Conservation (phyloP, 2,888 invertebrate genomes). For the Hyppa rectilinea region DNA sequence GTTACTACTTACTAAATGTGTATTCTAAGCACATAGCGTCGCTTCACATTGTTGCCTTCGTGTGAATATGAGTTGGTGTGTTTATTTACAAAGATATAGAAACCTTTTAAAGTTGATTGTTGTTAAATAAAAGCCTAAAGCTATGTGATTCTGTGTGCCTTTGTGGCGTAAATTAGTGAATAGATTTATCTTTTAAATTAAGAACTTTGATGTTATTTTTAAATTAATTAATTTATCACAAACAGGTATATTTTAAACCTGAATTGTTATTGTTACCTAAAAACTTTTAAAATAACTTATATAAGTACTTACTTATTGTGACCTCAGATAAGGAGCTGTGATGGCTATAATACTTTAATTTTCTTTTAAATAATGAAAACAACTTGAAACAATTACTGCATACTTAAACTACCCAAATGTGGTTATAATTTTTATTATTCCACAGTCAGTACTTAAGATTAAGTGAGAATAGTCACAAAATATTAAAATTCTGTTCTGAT, state of each 20-base stretch:
- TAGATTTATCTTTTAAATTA: background rate
- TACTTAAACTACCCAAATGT: constrained; percentile 22
- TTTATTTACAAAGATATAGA: background rate
- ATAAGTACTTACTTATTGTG: constrained; percentile 30
- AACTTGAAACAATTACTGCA: background rate
- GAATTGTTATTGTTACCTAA: constrained; percentile 35
- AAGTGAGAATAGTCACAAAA: constrained; percentile 12
- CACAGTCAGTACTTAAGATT: background rate
- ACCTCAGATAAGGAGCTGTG: constrained; percentile 49
- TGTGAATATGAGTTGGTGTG: background rate
- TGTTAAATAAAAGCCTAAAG: constrained; percentile 7
- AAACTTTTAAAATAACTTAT: constrained; percentile 19
- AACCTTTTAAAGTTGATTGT: constrained; percentile 20
- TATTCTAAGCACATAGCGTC: constrained; percentile 1
- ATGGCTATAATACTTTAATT: constrained; percentile 17
- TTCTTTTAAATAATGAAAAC: background rate
- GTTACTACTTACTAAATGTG: background rate
- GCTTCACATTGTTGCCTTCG: background rate
- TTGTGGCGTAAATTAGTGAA: constrained; percentile 17
- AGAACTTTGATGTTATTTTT: constrained; percentile 39
- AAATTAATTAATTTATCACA: constrained; percentile 46
- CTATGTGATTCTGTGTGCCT: constrained; percentile 45
- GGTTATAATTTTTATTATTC: background rate
- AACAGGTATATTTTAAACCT: constrained; percentile 25
- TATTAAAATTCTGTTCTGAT: constrained; percentile 4